Evolutionary conservation across 2,888 invertebrate species (phyloP).

Genomic region (Drosophila sordidula): DNA sequence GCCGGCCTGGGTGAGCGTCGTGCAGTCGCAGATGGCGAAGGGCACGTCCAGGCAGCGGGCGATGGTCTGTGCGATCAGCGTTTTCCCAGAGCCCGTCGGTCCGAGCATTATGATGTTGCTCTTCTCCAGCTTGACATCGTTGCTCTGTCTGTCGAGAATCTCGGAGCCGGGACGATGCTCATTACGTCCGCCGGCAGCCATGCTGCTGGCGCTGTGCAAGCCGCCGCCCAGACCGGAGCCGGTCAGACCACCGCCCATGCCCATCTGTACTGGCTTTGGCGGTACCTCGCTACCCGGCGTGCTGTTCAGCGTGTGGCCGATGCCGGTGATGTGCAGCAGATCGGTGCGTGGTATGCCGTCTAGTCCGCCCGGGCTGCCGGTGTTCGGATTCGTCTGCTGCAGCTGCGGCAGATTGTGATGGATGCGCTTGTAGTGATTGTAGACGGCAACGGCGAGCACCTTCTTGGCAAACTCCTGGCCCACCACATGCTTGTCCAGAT

Average conservation of each 20-base stretch:
- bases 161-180: slow-evolving; percentile 88
- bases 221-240: slow-evolving; percentile 52
- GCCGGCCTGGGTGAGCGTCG: slow-evolving; percentile 97
- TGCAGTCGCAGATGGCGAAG: slow-evolving; percentile 99
- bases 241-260: slow-evolving; percentile 53
- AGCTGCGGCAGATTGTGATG: slow-evolving; percentile 93
- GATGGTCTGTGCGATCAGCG: slow-evolving; percentile 97
- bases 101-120: slow-evolving; percentile 98
- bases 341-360: slow-evolving; percentile 86
- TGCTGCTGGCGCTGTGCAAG: slow-evolving; percentile 32
- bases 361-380: slow-evolving; percentile 48
- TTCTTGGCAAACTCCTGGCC: slow-evolving; percentile 99
- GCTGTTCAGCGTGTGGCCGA: slow-evolving; percentile 88
- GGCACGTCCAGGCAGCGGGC: slow-evolving; percentile 99
- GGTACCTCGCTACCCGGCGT: slow-evolving; percentile 83
- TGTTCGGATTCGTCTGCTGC: slow-evolving; percentile 58
- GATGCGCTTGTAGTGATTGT: slow-evolving; percentile 99
- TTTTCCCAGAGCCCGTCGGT: slow-evolving; percentile 99
- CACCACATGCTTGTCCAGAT: slow-evolving; percentile 97
- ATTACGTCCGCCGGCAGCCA: slow-evolving; percentile 40
- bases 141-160: slow-evolving; percentile 91
- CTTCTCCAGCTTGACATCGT: slow-evolving; percentile 95
- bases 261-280: slow-evolving; percentile 73
- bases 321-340: slow-evolving; percentile 93
- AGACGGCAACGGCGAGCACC: slow-evolving; percentile 98